Conservation (phyloP, 2,888 invertebrate species). For the Tenthredo distinguenda region DNA sequence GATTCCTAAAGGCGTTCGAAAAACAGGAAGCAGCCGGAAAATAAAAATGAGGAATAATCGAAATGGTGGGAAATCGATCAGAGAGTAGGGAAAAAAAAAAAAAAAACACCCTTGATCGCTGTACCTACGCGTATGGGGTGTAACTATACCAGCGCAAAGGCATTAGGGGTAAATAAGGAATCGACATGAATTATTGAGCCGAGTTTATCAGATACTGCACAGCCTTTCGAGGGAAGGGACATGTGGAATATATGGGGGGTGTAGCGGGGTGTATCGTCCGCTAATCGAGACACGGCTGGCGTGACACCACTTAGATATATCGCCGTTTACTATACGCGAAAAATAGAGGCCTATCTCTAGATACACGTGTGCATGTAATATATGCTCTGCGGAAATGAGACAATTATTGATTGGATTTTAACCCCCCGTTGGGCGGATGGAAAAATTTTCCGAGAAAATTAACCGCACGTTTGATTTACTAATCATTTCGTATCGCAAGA, state of each 20-base stretch:
- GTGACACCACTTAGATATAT: constrained; percentile 39
- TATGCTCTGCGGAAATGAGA: not conserved
- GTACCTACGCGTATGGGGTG: too few species aligned
- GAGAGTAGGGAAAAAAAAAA: not conserved
- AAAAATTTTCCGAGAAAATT: not conserved
- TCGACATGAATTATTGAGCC: constrained; percentile 33
- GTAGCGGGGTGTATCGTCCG: not conserved
- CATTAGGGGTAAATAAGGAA: constrained; percentile 28
- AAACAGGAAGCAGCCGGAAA: not conserved
- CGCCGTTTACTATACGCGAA: constrained; percentile 50
- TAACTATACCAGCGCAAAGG: not conserved
- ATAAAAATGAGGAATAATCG: not conserved
- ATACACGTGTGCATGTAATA: not conserved
- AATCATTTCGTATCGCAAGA: not conserved
- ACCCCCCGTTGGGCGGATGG: not conserved
- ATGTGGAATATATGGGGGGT: not conserved
- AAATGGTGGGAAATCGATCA: not conserved
- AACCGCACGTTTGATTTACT: too few species aligned
- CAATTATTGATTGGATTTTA: constrained; percentile 14
- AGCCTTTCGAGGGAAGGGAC: constrained; percentile 16
- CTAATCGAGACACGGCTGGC: constrained; percentile 45
- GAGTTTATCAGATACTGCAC: constrained; percentile 34
- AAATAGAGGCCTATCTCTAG: constrained; percentile 61
- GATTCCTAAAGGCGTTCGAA: too few species aligned
- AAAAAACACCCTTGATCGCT: not conserved